Percentiles rank a stretch among this genome's conserved stretches.
These are phyloP conservation scores for Phlogophora meticulosa DNA, from an alignment of 2,888 invertebrate species.

Conservation along the genomic window DNA sequence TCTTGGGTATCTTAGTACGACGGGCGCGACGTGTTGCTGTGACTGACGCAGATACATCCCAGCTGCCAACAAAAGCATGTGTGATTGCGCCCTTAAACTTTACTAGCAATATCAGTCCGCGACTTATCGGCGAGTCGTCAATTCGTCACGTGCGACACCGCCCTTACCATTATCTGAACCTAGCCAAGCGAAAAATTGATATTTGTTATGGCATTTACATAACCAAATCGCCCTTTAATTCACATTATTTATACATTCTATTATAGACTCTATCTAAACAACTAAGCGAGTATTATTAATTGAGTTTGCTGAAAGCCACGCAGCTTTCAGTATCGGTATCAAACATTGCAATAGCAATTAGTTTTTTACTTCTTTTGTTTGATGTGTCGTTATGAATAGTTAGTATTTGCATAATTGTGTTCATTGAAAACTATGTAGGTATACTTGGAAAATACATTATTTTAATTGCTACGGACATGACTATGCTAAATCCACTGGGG, in stretches of 20 bases:
- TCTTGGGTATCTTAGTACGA: constrained; percentile 13
- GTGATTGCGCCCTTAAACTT: constrained; percentile 57
- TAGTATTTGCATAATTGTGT: constrained; percentile 37
- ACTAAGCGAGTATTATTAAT: constrained; percentile 36
- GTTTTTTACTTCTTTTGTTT: constrained; percentile 35
- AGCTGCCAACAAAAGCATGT: constrained; percentile 40
- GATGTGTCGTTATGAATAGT: constrained; percentile 28
- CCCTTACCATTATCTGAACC: constrained; percentile 68
- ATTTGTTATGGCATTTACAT: constrained; percentile 75
- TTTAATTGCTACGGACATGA: constrained; percentile 21
- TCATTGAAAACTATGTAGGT: constrained; percentile 18
- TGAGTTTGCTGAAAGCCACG: constrained; percentile 35
- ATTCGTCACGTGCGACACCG: constrained; percentile 44
- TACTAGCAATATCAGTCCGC: constrained; percentile 38
- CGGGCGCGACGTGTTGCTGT: constrained; percentile 8
- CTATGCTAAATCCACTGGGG: background rate
- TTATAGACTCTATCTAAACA: constrained; percentile 47
- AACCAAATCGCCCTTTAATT: constrained; percentile 62
- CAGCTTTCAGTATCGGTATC: constrained; percentile 4
- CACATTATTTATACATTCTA: constrained; percentile 57
- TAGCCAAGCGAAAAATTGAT: constrained; percentile 83
- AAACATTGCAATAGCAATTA: constrained; percentile 32
- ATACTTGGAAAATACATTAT: constrained; percentile 24
- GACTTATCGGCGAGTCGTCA: constrained; percentile 52
- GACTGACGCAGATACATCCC: constrained; percentile 16